These are phyloP conservation scores for Vidua macroura DNA, from an alignment of 2,113 vertebrate species.

Conservation along the genomic window DNA sequence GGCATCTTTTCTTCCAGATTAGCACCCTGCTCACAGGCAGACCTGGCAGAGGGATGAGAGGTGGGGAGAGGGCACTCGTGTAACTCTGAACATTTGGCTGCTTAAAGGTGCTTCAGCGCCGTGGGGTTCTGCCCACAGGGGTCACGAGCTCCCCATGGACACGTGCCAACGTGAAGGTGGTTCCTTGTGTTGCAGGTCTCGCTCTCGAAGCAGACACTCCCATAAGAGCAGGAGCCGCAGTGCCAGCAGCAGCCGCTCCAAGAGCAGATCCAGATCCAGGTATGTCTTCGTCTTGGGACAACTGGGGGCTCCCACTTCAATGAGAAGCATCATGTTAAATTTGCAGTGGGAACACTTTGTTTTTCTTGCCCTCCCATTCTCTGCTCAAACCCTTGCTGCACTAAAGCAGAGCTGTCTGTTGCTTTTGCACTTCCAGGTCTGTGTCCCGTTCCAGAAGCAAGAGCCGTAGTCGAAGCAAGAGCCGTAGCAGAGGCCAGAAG, in stretches of 20 bases:
- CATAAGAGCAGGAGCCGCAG: constrained; percentile 92
- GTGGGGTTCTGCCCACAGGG: fast-evolving
- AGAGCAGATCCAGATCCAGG: constrained; percentile 85
- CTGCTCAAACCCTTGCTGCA: fast-evolving
- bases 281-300: constrained; percentile 47
- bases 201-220: constrained; percentile 90
- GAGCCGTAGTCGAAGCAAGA: constrained; percentile 79
- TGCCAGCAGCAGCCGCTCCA: constrained; percentile 86
- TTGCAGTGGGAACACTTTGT: neutral
- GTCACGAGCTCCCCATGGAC: neutral
- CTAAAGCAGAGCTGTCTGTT: constrained; percentile 7
- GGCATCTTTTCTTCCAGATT: neutral
- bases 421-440: constrained; percentile 73
- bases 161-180: fast-evolving
- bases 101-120: neutral
- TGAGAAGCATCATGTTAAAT: neutral
- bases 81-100: neutral
- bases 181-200: constrained; percentile 78
- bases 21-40: neutral
- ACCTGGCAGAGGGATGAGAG: neutral
- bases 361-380: neutral
- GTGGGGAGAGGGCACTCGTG: neutral
- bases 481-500: constrained; percentile 75
- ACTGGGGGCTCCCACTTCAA: neutral
- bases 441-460: constrained; percentile 85